A percentile compares a stretch with the other conserved stretches of the same genome.
These are phyloP conservation scores for Phataginus tricuspis DNA, from an alignment of 2,797 vertebrate species.

Conservation along the genomic window DNA sequence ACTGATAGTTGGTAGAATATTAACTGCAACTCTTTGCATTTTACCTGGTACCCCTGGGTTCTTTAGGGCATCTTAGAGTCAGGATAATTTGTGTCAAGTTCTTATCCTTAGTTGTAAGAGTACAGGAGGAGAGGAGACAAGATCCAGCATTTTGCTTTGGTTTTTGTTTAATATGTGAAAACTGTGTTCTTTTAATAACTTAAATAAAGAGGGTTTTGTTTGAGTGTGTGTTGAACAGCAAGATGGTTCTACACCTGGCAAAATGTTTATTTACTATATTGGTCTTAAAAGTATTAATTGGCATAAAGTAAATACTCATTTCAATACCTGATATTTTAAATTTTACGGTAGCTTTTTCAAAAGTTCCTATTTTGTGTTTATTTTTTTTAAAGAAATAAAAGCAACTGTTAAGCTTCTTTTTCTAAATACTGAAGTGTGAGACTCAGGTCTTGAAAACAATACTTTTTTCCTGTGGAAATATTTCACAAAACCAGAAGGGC, in stretches of 20 bases:
- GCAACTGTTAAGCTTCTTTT: not conserved
- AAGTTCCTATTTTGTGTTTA: not conserved
- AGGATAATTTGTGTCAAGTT: not conserved
- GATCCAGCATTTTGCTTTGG: not conserved
- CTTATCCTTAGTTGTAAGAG: not conserved
- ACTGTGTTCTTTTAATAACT: not conserved
- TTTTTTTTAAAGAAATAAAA: not conserved
- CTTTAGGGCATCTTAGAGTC: not conserved
- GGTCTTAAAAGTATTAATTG: conserved; percentile 30
- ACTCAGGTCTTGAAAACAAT: conserved; percentile 16
- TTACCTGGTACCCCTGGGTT: not conserved
- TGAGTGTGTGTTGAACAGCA: not conserved
- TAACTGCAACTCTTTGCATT: not conserved
- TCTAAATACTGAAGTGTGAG: not conserved
- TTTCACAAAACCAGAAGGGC: conserved; percentile 43
- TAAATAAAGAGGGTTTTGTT: conserved; percentile 17
- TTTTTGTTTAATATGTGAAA: conserved; percentile 54
- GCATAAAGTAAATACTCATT: conserved; percentile 21
- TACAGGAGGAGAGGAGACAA: not conserved
- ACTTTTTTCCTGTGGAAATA: not conserved
- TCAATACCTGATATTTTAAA: not conserved
- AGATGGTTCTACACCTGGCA: not conserved
- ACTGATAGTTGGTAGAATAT: not conserved
- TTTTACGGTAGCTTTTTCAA: conserved; percentile 1
- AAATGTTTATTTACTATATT: conserved; percentile 37